A percentile compares a stretch with the other conserved stretches of the same genome.
These are phyloP conservation scores for Temnothorax rugatulus DNA, from an alignment of 2,888 invertebrate species.

Conservation along the genomic window DNA sequence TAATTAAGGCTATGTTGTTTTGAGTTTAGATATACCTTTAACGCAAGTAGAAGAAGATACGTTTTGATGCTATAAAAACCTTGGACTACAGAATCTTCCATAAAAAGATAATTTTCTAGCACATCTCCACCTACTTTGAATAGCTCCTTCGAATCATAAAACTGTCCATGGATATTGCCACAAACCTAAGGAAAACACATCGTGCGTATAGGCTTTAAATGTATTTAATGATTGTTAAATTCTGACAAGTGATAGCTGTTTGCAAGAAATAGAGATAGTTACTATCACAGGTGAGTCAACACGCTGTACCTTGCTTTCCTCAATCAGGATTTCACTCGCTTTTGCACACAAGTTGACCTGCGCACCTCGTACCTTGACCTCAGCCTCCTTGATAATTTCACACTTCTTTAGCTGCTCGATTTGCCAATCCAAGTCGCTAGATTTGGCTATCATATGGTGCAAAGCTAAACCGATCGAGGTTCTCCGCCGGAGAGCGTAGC, in stretches of 20 bases:
- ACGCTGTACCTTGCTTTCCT: conserved; percentile 99
- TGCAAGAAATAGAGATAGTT: conserved; percentile 83
- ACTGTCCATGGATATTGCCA: too few relatives aligned
- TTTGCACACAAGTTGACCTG: conserved; percentile 93
- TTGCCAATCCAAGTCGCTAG: conserved; percentile 97
- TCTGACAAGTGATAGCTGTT: neutral
- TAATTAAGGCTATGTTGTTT: too few relatives aligned
- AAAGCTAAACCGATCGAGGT: neutral
- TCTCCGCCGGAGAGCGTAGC: neutral
- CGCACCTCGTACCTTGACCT: conserved; percentile 93
- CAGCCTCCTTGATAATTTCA: conserved; percentile 98
- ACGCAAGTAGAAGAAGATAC: too few relatives aligned
- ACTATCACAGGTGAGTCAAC: conserved; percentile 99
- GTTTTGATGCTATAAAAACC: too few relatives aligned
- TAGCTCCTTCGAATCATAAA: too few relatives aligned
- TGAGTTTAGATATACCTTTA: too few relatives aligned
- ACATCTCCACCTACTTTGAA: too few relatives aligned
- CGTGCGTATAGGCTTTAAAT: too few relatives aligned
- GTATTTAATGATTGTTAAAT: too few relatives aligned
- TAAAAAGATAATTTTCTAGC: too few relatives aligned
- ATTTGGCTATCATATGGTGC: conserved; percentile 90
- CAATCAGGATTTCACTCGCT: conserved; percentile 99
- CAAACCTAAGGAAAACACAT: too few relatives aligned
- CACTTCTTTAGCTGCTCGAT: conserved; percentile 99
- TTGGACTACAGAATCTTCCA: too few relatives aligned